Conservation (phyloP, 2,888 invertebrate species). For the Harmothoe impar region DNA sequence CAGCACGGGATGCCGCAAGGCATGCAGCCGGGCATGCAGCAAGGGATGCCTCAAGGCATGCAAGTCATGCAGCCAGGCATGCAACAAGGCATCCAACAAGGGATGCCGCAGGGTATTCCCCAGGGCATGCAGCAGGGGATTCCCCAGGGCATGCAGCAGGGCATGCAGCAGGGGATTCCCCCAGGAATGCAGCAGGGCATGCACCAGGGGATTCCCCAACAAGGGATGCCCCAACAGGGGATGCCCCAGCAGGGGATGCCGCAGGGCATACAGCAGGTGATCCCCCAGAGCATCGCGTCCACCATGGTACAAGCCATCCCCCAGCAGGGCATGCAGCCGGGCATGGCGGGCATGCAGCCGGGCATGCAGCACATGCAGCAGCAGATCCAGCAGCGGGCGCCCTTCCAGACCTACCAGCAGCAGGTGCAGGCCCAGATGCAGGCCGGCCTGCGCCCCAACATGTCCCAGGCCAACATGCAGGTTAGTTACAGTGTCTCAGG, state of each 20-base stretch:
- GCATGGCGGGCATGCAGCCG: neutral
- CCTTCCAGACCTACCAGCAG: constrained; percentile 64
- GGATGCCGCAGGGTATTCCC: constrained; percentile 45
- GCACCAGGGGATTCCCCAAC: constrained; percentile 45
- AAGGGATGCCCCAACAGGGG: constrained; percentile 49
- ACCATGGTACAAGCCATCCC: constrained; percentile 45
- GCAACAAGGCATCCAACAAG: neutral
- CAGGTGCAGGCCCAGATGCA: constrained; percentile 18
- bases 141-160: constrained; percentile 21
- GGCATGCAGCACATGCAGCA: constrained; percentile 28
- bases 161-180: constrained; percentile 48
- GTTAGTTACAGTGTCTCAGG: constrained; percentile 1
- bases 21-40: constrained; percentile 4
- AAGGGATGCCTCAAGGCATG: constrained; percentile 48
- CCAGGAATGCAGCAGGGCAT: constrained; percentile 38
- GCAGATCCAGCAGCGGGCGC: constrained; percentile 55
- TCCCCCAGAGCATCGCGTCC: neutral
- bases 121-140: neutral
- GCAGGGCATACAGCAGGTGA: constrained; percentile 32
- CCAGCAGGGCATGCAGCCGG: constrained; percentile 38
- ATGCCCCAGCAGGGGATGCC: constrained; percentile 56
- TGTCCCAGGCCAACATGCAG: constrained; percentile 46
- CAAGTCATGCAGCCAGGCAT: constrained; percentile 32
- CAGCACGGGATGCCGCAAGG: neutral
- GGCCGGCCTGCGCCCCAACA: constrained; percentile 39